Evolutionary conservation across 2,797 vertebrate species (phyloP).

Genomic region (Triplophysa bombifrons): DNA sequence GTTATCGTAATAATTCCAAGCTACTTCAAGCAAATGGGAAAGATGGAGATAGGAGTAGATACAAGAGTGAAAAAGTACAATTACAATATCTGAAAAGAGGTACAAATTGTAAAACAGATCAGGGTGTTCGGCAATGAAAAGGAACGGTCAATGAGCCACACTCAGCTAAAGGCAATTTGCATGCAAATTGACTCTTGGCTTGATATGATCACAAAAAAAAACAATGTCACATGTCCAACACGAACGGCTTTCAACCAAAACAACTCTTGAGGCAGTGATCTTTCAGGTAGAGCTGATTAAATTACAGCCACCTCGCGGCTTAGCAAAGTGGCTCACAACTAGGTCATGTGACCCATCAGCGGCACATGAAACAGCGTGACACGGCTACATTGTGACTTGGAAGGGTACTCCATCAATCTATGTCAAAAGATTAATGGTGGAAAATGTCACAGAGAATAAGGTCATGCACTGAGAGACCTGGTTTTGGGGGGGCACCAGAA

Average conservation of each 20-base stretch:
- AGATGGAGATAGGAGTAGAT: conserved; percentile 6
- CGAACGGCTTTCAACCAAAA: conserved; percentile 36
- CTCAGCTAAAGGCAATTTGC: conserved; percentile 34
- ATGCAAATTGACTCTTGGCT: conserved; percentile 36
- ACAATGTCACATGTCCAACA: conserved; percentile 41
- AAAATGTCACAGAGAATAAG: conserved; percentile 81
- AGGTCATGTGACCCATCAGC: conserved; percentile 61
- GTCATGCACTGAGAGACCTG: conserved; percentile 72
- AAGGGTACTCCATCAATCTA: conserved; percentile 72
- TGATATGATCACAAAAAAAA: conserved; percentile 41
- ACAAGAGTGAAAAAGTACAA: conserved; percentile 14
- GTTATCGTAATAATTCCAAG: conserved; percentile 5
- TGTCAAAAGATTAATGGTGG: conserved; percentile 76
- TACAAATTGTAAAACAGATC: conserved; percentile 25
- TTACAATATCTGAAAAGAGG: conserved; percentile 18
- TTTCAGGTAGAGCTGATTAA: conserved; percentile 55
- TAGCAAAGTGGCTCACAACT: conserved; percentile 47
- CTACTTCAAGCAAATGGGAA: not conserved
- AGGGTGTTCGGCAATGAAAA: conserved; percentile 13
- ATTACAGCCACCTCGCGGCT: conserved; percentile 60
- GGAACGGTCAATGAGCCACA: conserved; percentile 32
- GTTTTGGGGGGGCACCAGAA: conserved; percentile 52
- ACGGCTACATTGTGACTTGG: conserved; percentile 68
- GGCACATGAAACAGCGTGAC: conserved; percentile 66
- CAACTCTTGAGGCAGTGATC: conserved; percentile 41